A percentile compares a stretch with the other conserved stretches of the same genome.
These are phyloP conservation scores for Drosophila quadrilineata DNA, from an alignment of 1,140 invertebrate genomes.

Conservation along the genomic window DNA sequence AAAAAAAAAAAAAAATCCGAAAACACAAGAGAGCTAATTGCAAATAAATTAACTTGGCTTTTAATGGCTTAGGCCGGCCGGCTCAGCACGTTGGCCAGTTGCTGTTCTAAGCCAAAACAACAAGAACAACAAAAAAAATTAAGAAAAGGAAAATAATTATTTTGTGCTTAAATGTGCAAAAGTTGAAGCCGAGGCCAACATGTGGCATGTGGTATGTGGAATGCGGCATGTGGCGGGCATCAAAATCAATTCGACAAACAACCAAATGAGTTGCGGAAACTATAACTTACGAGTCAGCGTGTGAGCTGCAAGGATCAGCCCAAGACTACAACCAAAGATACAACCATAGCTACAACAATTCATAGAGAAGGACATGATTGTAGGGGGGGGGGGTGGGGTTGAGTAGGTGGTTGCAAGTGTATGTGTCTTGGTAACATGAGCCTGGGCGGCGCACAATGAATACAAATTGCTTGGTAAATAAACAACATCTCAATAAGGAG, in stretches of 20 bases:
- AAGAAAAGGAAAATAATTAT: conserved; percentile 71
- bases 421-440: conserved; percentile 32
- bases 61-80: conserved; percentile 38
- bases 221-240: conserved; percentile 43
- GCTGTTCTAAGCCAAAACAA: too few species aligned
- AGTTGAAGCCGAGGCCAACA: conserved; percentile 24
- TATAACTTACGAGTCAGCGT: conserved; percentile 64
- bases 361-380: neutral
- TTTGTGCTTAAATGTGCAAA: conserved; percentile 42
- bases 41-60: conserved; percentile 73
- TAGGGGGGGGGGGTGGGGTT: neutral
- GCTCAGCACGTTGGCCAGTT: too few species aligned
- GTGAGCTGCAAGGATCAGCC: conserved; percentile 5
- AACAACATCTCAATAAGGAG: conserved; percentile 80
- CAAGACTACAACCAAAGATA: conserved; percentile 1
- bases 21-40: conserved; percentile 55
- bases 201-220: conserved; percentile 13
- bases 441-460: conserved; percentile 65
- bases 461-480: conserved; percentile 79
- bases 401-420: too few species aligned
- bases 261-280: conserved; percentile 77
- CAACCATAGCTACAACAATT: too few species aligned
- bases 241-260: conserved; percentile 77
- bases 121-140: neutral
- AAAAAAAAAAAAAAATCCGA: conserved; percentile 15